phyloP scores from a whole-genome alignment of 2,113 vertebrate genomes.

The Sinocyclocheilus anophthalmus region DNA sequence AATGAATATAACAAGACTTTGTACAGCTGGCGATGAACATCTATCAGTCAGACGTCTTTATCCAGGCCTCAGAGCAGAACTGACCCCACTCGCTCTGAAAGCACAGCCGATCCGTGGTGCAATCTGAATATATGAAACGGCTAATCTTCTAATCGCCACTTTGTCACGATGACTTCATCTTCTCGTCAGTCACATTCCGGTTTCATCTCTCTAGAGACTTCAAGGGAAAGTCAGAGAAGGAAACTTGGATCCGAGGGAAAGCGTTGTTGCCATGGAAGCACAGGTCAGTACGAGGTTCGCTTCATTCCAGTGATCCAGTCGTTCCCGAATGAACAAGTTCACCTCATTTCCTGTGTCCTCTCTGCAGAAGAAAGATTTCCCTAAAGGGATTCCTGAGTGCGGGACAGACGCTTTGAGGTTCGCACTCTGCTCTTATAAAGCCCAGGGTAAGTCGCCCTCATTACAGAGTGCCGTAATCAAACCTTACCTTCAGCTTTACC shows the following conservation, averaged over 20 bases:
- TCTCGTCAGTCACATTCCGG: neutral
- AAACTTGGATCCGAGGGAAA: conserved; percentile 84
- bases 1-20: conserved; percentile 13
- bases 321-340: conserved; percentile 24
- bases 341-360: conserved; percentile 43
- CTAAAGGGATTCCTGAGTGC: conserved; percentile 85
- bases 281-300: conserved; percentile 75
- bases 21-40: neutral
- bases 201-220: conserved; percentile 71
- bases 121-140: neutral
- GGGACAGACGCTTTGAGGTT: conserved; percentile 89
- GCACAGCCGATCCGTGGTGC: neutral
- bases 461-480: neutral
- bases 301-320: conserved; percentile 16
- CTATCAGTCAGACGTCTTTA: conserved; percentile 5
- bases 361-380: conserved; percentile 84
- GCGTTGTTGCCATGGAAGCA: conserved; percentile 81
- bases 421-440: conserved; percentile 86
- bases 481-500: neutral
- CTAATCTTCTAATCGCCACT: neutral
- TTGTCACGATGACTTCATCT: neutral
- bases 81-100: neutral
- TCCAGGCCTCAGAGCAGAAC: neutral
- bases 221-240: conserved; percentile 81
- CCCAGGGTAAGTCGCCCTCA: conserved; percentile 78